Base-by-base conservation (phyloP, 2,113 vertebrate genomes). In the Gorilla gorilla region DNA sequence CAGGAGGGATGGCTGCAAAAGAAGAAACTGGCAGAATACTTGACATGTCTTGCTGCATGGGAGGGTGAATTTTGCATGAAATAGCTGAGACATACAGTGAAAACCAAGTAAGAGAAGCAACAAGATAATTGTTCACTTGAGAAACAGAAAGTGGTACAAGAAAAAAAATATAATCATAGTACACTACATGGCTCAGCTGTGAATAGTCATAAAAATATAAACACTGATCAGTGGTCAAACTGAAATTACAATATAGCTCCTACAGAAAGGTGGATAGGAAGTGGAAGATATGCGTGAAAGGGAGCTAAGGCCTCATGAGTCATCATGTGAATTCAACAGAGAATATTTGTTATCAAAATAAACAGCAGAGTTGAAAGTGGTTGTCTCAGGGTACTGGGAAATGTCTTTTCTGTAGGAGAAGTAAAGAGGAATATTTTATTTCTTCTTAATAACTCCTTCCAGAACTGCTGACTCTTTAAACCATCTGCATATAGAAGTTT, bases 401-500 rank as follows among this genome's bases (percentile, higher is more conserved):
- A 50, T 22, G 14, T 14, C 61, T 92, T 75, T 90, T 18, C 55
- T 88, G 3, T 5, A 87, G 13, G 40, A 40, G 40, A 89, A 73
- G 7, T 61, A 8, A 1, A 45, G 4, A 68, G 45, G 43, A 6
- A 64, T 20, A 35, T 86, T 72, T 85, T 35, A 73, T 79, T 96
- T 89, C 75, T 89, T 57, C 32, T 0, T 43, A 87, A 72, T 10
- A 90, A 14, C 25, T 78, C 64, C 59, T 75, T 70, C 57, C 5
- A 78, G n/a, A 93, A 82, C 12, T 52, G 20, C 18, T 93, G 72
- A 38, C 48, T 85, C 90, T 96, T 79, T 85, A 92, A 89, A 68
- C 38, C 52, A 68, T 52, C 4, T 48, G 72, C 8, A 9, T 35
- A 48, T 22, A 72, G 32, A 90, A 79, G 0, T 93, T 80, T 82